Conservation (phyloP, 2,797 vertebrate genomes). For the Gobio occitaniae region DNA sequence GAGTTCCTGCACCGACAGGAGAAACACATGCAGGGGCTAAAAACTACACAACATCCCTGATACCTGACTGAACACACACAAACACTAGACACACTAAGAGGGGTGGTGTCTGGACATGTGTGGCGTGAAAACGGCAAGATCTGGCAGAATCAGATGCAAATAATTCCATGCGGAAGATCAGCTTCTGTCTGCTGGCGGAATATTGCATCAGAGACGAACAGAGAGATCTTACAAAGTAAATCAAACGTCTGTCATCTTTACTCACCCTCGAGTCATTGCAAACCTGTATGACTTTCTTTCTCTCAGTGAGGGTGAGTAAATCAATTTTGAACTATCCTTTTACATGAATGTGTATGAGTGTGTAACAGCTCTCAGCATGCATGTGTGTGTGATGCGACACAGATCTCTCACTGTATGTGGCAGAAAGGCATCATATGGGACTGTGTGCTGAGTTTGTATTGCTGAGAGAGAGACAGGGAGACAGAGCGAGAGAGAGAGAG, state of each 20-base stretch:
- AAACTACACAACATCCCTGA: constrained; percentile 46
- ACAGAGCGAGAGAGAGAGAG: background rate
- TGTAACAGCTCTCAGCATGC: constrained; percentile 30
- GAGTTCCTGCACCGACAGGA: constrained; percentile 32
- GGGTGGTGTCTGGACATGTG: constrained; percentile 40
- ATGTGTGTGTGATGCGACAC: constrained; percentile 23
- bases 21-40: constrained; percentile 33
- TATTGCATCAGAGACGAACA: constrained; percentile 42
- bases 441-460: constrained; percentile 56
- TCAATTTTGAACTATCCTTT: background rate
- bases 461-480: constrained; percentile 52
- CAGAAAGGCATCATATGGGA: constrained; percentile 57
- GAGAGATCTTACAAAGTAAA: background rate
- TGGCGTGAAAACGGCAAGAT: constrained; percentile 49
- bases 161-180: constrained; percentile 26
- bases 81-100: constrained; percentile 51
- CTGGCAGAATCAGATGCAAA: constrained; percentile 12
- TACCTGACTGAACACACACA: constrained; percentile 47
- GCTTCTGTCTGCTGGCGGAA: constrained; percentile 14
- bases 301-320: background rate
- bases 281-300: background rate
- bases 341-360: background rate
- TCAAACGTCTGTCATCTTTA: background rate
- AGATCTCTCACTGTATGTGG: constrained; percentile 40
- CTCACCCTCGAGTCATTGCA: background rate